Percentiles rank a stretch among this genome's conserved stretches.
These are phyloP conservation scores for Zeugodacus cucurbitae DNA, from an alignment of 1,140 invertebrate genomes.

Conservation along the genomic window DNA sequence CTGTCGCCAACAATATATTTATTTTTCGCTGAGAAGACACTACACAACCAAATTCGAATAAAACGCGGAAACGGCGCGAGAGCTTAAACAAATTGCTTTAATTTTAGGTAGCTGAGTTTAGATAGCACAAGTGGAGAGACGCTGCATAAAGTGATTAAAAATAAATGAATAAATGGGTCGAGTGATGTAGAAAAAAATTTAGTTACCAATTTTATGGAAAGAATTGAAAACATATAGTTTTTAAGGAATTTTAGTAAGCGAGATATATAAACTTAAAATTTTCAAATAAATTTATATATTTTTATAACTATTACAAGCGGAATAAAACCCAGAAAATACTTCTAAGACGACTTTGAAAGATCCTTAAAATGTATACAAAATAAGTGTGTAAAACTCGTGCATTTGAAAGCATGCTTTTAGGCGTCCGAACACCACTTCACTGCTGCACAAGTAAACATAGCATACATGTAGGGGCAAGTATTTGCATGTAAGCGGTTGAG, in stretches of 20 bases:
- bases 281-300: too few species aligned
- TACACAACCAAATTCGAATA: not conserved
- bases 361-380: too few species aligned
- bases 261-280: too few species aligned
- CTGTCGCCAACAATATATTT: not conserved
- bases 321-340: too few species aligned
- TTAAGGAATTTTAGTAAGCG: too few species aligned
- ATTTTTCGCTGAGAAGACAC: not conserved
- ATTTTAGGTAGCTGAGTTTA: not conserved
- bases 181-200: not conserved
- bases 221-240: too few species aligned
- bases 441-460: not conserved
- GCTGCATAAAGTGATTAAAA: not conserved
- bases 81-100: not conserved
- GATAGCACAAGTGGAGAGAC: not conserved
- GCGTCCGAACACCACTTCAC: not conserved
- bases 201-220: too few species aligned
- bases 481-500: not conserved
- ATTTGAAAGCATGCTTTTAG: not conserved
- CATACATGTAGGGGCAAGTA: not conserved
- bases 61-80: not conserved
- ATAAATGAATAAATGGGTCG: not conserved
- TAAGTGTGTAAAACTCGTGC: not conserved
- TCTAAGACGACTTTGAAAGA: not conserved
- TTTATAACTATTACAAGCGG: too few species aligned